Evolutionary conservation across 2,797 vertebrate species (phyloP).

Genomic region (Lateolabrax maculatus): DNA sequence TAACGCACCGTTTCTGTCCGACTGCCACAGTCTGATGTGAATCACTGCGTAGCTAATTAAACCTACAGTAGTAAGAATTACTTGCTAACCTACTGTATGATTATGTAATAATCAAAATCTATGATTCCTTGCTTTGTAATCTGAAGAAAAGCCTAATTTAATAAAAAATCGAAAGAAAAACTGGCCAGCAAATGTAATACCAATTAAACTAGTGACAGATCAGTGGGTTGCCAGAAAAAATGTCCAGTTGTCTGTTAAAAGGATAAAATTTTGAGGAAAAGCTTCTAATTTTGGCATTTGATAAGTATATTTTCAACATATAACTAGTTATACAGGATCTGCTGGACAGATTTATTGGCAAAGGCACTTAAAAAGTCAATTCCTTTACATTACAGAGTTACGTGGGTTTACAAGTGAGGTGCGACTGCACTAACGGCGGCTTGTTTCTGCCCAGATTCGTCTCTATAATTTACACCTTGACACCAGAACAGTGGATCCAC

Average conservation of each 20-base stretch:
- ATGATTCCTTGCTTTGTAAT: background rate
- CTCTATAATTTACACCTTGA: background rate
- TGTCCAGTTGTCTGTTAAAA: too few species aligned
- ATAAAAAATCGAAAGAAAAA: background rate
- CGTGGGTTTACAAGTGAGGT: background rate
- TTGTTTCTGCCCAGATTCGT: background rate
- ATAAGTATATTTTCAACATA: background rate
- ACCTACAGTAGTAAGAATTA: background rate
- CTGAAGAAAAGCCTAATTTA: background rate
- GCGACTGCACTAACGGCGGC: background rate
- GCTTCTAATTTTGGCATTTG: background rate
- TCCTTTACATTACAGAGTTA: background rate
- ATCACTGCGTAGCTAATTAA: background rate
- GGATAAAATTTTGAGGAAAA: too few species aligned
- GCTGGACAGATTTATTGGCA: background rate
- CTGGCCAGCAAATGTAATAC: background rate
- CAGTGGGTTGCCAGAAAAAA: background rate
- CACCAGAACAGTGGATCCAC: background rate
- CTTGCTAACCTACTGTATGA: too few species aligned
- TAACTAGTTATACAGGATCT: background rate
- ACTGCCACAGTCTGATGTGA: background rate
- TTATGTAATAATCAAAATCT: background rate
- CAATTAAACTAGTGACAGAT: background rate
- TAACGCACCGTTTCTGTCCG: background rate
- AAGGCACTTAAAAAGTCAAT: slow-evolving; percentile 8